phyloP scores from a whole-genome alignment of 2,888 invertebrate species.

The Danaus chrysippus region DNA sequence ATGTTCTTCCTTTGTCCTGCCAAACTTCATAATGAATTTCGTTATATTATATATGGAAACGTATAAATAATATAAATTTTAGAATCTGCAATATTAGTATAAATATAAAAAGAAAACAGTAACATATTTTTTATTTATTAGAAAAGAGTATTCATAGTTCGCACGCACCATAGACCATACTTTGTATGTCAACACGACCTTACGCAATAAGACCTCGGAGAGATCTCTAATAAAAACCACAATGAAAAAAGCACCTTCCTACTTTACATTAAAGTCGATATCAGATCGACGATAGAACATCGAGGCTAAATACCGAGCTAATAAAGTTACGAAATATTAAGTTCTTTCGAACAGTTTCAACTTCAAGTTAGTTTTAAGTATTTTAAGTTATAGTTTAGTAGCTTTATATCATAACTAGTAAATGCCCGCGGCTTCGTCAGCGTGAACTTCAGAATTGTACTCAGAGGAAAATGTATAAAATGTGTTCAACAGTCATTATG shows the following conservation, averaged over 20 bases:
- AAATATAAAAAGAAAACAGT: background rate
- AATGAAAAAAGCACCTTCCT: slow-evolving; percentile 25
- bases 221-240: slow-evolving; percentile 29
- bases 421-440: no score
- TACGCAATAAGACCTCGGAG: slow-evolving; percentile 69
- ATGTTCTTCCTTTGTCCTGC: no score
- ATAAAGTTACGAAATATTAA: slow-evolving; percentile 49
- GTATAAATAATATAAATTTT: no score
- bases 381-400: background rate
- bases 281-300: slow-evolving; percentile 31
- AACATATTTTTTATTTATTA: background rate
- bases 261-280: slow-evolving; percentile 26
- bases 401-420: background rate
- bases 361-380: slow-evolving; percentile 5
- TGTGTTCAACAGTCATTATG: no score
- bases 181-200: slow-evolving; percentile 68
- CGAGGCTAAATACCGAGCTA: slow-evolving; percentile 36
- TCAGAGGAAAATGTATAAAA: no score
- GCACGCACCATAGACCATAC: slow-evolving; percentile 37
- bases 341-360: slow-evolving; percentile 26
- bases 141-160: slow-evolving; percentile 33
- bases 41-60: no score
- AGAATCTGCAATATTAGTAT: background rate
- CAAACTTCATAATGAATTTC: no score
- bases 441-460: no score